A percentile compares a stretch with the other conserved stretches of the same genome.
phyloP scores from a whole-genome alignment of 2,888 invertebrate species.

The Panopea generosa region DNA sequence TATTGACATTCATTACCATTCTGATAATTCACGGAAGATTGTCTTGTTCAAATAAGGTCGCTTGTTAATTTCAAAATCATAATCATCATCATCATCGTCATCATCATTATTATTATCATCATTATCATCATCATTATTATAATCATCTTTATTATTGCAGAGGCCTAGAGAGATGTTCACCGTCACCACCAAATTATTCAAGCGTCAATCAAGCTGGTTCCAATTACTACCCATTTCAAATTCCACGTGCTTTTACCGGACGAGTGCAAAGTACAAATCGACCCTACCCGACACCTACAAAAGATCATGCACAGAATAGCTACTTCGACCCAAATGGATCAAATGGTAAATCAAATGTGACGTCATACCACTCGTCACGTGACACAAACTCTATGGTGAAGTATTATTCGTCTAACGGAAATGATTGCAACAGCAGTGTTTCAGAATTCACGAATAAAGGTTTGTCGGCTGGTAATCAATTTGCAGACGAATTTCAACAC shows the following conservation, averaged over 20 bases:
- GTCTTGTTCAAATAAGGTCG: no score
- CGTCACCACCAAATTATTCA: slow-evolving; percentile 6
- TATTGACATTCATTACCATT: no score
- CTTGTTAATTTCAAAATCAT: no score
- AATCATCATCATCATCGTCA: no score
- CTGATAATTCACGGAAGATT: no score
- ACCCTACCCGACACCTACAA: background rate
- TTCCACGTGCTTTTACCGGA: background rate
- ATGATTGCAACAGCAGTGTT: no score
- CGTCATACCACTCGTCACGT: background rate
- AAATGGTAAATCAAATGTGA: background rate
- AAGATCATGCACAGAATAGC: background rate
- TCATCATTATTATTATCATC: no score
- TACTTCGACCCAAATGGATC: background rate
- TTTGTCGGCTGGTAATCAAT: no score
- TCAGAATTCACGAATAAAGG: no score
- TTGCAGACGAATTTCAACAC: no score
- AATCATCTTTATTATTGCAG: no score
- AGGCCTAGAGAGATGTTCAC: slow-evolving; percentile 13
- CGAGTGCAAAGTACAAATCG: background rate
- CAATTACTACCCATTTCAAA: background rate
- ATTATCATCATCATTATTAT: no score
- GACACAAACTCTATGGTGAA: slow-evolving; percentile 1
- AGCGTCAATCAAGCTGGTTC: background rate
- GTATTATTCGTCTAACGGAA: background rate